A percentile compares a stretch with the other conserved stretches of the same genome.
Evolutionary conservation across 1,140 invertebrate species (phyloP).

Genomic region (Zaprionus inermis): DNA sequence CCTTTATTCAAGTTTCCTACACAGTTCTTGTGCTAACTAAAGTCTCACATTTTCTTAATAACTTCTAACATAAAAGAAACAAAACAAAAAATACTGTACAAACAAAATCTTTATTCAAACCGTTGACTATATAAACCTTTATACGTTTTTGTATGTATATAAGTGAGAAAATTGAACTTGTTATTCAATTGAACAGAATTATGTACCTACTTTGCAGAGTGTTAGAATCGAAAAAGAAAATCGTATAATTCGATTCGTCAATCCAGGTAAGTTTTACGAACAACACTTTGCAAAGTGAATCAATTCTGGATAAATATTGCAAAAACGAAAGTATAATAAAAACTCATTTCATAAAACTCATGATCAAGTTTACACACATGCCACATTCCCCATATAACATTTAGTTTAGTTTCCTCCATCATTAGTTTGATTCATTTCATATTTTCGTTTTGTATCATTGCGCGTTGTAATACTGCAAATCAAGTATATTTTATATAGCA

Average conservation of each 20-base stretch:
- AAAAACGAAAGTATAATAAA: slow-evolving; percentile 24
- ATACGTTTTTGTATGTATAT: slow-evolving; percentile 75
- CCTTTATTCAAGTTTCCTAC: slow-evolving; percentile 45
- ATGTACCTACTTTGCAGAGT: slow-evolving; percentile 54
- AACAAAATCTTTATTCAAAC: slow-evolving; percentile 30
- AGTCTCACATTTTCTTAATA: slow-evolving; percentile 51
- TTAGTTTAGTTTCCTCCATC: slow-evolving; percentile 37
- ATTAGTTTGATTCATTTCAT: slow-evolving; percentile 52
- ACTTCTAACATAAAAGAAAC: slow-evolving; percentile 22
- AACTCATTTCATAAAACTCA: slow-evolving; percentile 62
- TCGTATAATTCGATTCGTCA: background rate
- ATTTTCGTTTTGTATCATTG: slow-evolving; percentile 22
- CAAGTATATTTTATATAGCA: slow-evolving; percentile 14
- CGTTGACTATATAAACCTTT: slow-evolving; percentile 39
- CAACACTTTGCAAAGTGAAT: slow-evolving; percentile 56
- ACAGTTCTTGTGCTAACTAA: slow-evolving; percentile 59
- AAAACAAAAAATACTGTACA: slow-evolving; percentile 40
- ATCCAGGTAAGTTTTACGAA: slow-evolving; percentile 46
- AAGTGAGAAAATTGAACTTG: slow-evolving; percentile 28
- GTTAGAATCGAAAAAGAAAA: background rate
- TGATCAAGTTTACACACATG: slow-evolving; percentile 41
- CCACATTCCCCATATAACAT: slow-evolving; percentile 55
- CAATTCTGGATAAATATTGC: slow-evolving; percentile 45
- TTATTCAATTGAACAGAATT: slow-evolving; percentile 49
- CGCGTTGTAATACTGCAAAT: slow-evolving; percentile 24